Base-by-base conservation (phyloP, 35 echinoderm and acorn worm species). In the Lytechinus variegatus region DNA sequence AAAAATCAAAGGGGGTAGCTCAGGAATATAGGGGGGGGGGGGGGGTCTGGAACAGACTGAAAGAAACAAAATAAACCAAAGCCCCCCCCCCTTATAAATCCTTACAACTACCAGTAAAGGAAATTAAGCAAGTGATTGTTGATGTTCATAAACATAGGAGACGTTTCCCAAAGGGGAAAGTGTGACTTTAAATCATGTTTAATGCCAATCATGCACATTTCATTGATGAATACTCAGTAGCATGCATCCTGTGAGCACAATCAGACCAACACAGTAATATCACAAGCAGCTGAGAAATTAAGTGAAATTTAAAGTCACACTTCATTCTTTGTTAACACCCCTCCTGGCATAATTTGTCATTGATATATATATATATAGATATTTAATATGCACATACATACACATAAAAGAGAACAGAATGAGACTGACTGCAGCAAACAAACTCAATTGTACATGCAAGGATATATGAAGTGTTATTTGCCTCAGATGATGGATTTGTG, bases 341-440 rank as follows among this genome's bases (percentile, higher is more conserved):
- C 33, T 44, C 33, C n/a, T 79, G 66, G 66, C 16, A 79, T 79
- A 79, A 79, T 79, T 24, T 79, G n/a, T 79, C 16, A 6, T 24
- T 79, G 66, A 11, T 11, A 58, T 58, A 79, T 79, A 79, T 79
- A 79, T 79, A 58, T 58, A 79, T 79, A 79, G 19, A 79, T 79
- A 79, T 79, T 79, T 79, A 79, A 79, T 79, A 95, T 95, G 56
- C 89, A 89, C 87, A 95, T 95, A 72, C 86, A 95, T 61, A 95
- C 94, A 95, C 29, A 89, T 87, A 87, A 9, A 44, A 86, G 55
- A 29, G 53, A 95, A 72, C 12, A 95, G 60, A 92, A 92, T 44
- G 90, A 21, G 52, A 54, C 29, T 95, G 27, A 95, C 21, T 53
- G 33, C 79, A 27, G 28, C 55, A 51, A 29, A 33, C 54, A 56